phyloP scores from a whole-genome alignment of 92 coral and sea anemone species.

The Hydrozoanthus gracilis region DNA sequence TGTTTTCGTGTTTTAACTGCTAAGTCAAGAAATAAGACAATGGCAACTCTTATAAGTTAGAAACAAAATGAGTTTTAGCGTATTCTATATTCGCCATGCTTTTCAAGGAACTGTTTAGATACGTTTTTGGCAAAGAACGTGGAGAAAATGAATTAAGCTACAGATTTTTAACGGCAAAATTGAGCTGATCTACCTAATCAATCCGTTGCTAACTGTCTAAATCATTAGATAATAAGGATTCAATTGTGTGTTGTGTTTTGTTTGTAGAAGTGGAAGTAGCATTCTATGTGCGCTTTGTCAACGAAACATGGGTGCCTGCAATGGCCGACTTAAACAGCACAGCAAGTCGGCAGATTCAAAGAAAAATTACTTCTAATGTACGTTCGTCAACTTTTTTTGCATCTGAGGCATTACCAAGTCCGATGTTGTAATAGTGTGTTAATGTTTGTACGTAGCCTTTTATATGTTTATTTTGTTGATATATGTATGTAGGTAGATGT shows the following conservation, averaged over 20 bases:
- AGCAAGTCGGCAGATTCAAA: background rate
- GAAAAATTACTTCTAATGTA: constrained; percentile 20
- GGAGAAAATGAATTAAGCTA: no score
- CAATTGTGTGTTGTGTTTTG: background rate
- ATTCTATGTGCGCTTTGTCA: constrained; percentile 11
- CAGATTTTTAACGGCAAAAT: no score
- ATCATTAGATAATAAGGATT: background rate
- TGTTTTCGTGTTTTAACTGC: no score
- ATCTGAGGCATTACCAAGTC: no score
- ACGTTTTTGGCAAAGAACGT: no score
- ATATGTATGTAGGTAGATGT: background rate
- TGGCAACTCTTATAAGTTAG: no score
- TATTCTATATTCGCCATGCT: no score
- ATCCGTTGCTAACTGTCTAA: background rate
- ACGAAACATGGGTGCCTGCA: constrained; percentile 12
- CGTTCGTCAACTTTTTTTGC: background rate
- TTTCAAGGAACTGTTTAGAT: no score
- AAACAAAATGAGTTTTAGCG: no score
- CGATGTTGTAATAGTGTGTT: no score
- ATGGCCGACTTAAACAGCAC: constrained; percentile 16
- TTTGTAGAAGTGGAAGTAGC: constrained; percentile 30
- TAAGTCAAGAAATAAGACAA: no score
- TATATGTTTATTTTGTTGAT: background rate
- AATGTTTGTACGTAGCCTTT: background rate
- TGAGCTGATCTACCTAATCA: no score